phyloP scores from a whole-genome alignment of 2,113 vertebrate genomes.

The Columbina picui region DNA sequence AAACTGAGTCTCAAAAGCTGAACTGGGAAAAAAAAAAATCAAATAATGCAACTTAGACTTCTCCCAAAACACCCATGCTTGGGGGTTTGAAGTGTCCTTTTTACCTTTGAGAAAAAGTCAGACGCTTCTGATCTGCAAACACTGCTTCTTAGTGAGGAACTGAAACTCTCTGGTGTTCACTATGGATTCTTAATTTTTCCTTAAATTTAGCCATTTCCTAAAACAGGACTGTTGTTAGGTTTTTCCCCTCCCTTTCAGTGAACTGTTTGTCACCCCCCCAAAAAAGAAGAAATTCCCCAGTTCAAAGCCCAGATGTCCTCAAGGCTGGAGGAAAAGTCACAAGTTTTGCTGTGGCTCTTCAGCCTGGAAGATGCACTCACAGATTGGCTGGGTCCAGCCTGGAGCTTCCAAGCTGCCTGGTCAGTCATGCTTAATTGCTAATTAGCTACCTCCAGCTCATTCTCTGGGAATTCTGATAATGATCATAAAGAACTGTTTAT shows the following conservation, averaged over 20 bases:
- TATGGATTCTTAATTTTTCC: not conserved
- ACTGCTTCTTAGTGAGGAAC: not conserved
- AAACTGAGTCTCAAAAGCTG: not conserved
- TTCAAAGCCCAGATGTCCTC: not conserved
- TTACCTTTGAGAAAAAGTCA: accelerated
- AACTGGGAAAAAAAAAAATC: not conserved
- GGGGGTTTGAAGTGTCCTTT: not conserved
- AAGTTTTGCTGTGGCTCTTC: not conserved
- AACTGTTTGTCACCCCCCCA: not conserved
- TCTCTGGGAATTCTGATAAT: conserved; percentile 32
- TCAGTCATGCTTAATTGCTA: not conserved
- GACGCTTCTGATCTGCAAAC: not conserved
- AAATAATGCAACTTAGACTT: not conserved
- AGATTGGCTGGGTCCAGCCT: not conserved
- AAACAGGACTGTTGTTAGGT: not conserved
- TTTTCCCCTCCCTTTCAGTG: not conserved
- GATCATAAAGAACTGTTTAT: conserved; percentile 59
- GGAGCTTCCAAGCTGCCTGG: not conserved
- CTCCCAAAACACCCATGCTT: not conserved
- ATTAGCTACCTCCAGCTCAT: conserved; percentile 20
- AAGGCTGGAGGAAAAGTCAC: not conserved
- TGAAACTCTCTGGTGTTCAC: not conserved
- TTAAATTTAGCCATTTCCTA: not conserved
- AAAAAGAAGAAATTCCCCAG: not conserved
- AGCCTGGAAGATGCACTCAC: not conserved